A percentile compares a stretch with the other conserved stretches of the same genome.
Evolutionary conservation across 2,797 vertebrate genomes (phyloP).

Genomic region (Ispidina picta): DNA sequence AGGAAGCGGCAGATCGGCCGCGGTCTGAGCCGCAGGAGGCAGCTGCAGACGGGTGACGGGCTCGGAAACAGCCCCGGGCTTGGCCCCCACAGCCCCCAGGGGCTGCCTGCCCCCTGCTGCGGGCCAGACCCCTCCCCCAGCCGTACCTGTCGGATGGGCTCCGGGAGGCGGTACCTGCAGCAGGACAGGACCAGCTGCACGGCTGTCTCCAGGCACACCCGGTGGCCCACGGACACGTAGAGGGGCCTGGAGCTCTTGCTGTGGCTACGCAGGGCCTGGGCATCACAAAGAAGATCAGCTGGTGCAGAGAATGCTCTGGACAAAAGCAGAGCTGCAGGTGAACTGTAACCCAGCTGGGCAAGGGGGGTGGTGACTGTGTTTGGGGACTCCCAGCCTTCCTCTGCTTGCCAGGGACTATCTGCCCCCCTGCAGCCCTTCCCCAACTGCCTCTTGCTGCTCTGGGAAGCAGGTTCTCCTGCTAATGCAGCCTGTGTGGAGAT

Average conservation of each 20-base stretch:
- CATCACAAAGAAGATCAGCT: background rate
- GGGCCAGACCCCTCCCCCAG: background rate
- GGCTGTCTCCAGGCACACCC: slow-evolving; percentile 85
- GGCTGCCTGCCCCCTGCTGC: background rate
- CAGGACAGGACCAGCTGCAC: slow-evolving; percentile 86
- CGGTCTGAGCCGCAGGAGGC: background rate
- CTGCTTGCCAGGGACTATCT: background rate
- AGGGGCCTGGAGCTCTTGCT: slow-evolving; percentile 85
- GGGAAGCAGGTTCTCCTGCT: background rate
- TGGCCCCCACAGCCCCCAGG: background rate
- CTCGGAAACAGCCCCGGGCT: rapidly evolving
- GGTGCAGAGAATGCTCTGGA: background rate
- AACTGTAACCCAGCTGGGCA: background rate
- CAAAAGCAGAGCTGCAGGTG: background rate
- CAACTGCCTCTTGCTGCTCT: background rate
- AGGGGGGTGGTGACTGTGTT: background rate
- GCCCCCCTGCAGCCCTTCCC: background rate
- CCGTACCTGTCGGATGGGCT: slow-evolving; percentile 93
- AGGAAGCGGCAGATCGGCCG: background rate
- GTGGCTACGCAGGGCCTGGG: slow-evolving; percentile 85
- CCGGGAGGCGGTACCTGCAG: slow-evolving; percentile 88
- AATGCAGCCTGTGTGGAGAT: background rate
- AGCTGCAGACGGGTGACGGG: background rate
- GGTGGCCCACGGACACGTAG: slow-evolving; percentile 91
- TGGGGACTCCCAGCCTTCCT: background rate